A percentile compares a stretch with the other conserved stretches of the same genome.
phyloP scores from a whole-genome alignment of 1,140 invertebrate genomes.

The Panulirus ornatus region DNA sequence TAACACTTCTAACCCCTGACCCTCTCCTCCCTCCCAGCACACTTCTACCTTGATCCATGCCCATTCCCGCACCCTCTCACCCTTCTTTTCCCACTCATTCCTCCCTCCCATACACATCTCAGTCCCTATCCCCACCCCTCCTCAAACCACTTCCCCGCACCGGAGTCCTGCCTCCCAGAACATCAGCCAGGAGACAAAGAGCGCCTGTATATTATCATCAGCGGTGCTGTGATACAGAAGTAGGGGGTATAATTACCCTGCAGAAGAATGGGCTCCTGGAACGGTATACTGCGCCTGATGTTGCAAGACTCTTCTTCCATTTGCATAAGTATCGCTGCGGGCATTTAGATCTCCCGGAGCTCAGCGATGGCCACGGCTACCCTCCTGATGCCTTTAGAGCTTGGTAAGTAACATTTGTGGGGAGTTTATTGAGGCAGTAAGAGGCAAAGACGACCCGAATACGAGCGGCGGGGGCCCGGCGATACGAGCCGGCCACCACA shows the following conservation, averaged over 20 bases:
- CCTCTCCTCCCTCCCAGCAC: not conserved
- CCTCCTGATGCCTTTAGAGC: too few relatives aligned
- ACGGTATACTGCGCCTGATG: not conserved
- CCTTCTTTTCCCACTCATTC: not conserved
- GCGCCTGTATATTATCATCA: constrained; percentile 1
- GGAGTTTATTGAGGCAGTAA: too few relatives aligned
- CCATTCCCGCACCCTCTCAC: not conserved
- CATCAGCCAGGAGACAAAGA: constrained; percentile 9
- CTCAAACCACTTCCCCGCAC: not conserved
- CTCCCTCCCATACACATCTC: not conserved
- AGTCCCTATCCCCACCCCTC: not conserved
- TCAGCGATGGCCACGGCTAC: not conserved
- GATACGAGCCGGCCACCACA: too few relatives aligned
- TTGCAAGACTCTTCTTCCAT: constrained; percentile 22
- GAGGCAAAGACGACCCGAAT: too few relatives aligned
- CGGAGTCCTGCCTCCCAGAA: not conserved
- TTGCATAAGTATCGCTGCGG: constrained; percentile 27
- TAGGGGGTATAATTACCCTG: constrained; percentile 24
- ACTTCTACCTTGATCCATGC: not conserved
- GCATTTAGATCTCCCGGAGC: too few relatives aligned
- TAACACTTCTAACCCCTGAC: not conserved
- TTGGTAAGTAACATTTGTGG: too few relatives aligned
- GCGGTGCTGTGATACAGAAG: constrained; percentile 18
- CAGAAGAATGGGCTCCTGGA: not conserved
- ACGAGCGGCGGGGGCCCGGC: too few relatives aligned